Percentiles rank a stretch among this genome's conserved stretches.
Conservation (phyloP, 2,113 vertebrate species). For the Tiliqua scincoides region DNA sequence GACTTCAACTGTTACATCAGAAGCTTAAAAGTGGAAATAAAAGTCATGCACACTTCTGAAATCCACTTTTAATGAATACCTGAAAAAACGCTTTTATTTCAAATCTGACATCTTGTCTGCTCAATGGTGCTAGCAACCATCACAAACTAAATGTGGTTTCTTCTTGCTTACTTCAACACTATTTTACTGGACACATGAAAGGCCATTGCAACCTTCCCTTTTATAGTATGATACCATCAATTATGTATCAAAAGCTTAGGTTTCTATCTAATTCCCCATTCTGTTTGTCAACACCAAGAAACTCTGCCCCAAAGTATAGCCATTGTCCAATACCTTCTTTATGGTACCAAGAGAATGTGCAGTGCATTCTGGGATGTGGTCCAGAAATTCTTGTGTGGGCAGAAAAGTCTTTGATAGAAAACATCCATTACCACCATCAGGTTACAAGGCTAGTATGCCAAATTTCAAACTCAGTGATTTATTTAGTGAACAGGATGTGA, state of each 20-base stretch:
- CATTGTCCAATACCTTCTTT: not conserved
- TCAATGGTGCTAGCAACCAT: not conserved
- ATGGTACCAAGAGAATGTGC: not conserved
- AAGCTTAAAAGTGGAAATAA: not conserved
- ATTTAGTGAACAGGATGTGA: constrained; percentile 17
- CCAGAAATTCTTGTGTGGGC: not conserved
- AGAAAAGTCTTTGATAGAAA: not conserved
- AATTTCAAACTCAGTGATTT: constrained; percentile 10
- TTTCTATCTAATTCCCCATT: not conserved
- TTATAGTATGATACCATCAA: not conserved
- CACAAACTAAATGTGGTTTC: not conserved
- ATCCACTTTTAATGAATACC: not conserved
- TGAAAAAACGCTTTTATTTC: not conserved
- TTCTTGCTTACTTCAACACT: not conserved
- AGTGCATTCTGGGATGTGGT: not conserved
- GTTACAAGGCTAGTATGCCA: constrained; percentile 7
- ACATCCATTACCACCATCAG: constrained; percentile 1
- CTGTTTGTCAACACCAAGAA: not conserved
- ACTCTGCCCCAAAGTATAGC: not conserved
- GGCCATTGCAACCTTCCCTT: not conserved
- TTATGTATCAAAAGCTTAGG: not conserved
- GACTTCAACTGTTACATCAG: not conserved
- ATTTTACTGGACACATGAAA: not conserved
- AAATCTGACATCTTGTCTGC: not conserved
- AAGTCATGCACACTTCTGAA: not conserved